Conservation (phyloP, 2,888 invertebrate species). For the Hanleya hanleyi region DNA sequence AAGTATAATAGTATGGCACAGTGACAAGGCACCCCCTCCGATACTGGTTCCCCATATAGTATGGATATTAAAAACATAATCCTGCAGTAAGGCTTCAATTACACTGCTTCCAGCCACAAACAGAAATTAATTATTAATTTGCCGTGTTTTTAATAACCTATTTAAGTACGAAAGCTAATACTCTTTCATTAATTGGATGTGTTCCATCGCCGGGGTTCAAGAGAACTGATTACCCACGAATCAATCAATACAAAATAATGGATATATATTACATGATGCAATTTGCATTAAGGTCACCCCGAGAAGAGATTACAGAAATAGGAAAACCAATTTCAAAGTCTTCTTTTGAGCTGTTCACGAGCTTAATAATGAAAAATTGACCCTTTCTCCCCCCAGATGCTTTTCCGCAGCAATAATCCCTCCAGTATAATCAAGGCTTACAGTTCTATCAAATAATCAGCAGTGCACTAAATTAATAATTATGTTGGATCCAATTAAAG, state of each 20-base stretch:
- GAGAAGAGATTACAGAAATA: not conserved
- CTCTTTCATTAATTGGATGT: constrained; percentile 9
- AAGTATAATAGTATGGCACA: no score
- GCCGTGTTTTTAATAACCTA: not conserved
- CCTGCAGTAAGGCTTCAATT: not conserved
- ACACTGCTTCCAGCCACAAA: constrained; percentile 1
- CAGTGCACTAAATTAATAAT: constrained; percentile 11
- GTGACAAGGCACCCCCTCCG: no score
- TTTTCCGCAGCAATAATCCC: not conserved
- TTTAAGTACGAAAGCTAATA: constrained; percentile 7
- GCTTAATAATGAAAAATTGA: constrained; percentile 11
- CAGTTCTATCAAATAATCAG: not conserved
- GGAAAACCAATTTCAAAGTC: constrained; percentile 7
- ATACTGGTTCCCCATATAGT: no score
- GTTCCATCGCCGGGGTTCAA: not conserved
- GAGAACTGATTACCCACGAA: not conserved
- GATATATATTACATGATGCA: constrained; percentile 4
- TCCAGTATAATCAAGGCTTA: not conserved
- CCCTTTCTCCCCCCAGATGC: constrained; percentile 8
- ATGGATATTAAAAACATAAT: constrained; percentile 4
- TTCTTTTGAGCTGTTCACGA: not conserved
- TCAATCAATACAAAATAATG: constrained; percentile 4
- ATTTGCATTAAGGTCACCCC: constrained; percentile 7
- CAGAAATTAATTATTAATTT: constrained; percentile 10
- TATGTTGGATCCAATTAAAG: constrained; percentile 7